These are phyloP conservation scores for Colletes gigas DNA, from an alignment of 1,140 invertebrate genomes.

Conservation along the genomic window DNA sequence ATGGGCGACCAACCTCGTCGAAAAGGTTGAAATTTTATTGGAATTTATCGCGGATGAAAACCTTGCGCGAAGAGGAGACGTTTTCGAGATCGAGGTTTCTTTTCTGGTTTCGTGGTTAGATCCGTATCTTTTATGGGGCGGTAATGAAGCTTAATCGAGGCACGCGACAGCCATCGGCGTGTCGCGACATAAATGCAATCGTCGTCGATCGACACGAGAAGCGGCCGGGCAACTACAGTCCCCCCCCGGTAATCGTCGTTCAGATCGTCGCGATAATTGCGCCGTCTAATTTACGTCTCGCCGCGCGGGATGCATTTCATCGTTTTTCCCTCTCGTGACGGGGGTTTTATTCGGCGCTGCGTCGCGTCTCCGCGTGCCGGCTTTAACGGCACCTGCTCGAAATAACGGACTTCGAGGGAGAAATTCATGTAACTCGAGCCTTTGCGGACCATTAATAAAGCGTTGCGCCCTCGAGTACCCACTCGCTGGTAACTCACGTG, in stretches of 20 bases:
- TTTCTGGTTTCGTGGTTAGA: neutral
- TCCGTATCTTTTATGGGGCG: neutral
- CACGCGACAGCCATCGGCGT: slow-evolving; percentile 16
- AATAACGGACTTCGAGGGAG: slow-evolving; percentile 59
- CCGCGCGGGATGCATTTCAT: neutral
- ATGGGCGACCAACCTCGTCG: too few species aligned
- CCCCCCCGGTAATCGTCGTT: slow-evolving; percentile 26
- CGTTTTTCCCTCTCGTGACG: neutral
- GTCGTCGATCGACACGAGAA: slow-evolving; percentile 19
- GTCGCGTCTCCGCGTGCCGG: slow-evolving; percentile 1
- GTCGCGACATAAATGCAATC: slow-evolving; percentile 9
- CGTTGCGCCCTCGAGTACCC: slow-evolving; percentile 25
- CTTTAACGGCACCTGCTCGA: slow-evolving; percentile 32
- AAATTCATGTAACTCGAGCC: slow-evolving; percentile 59
- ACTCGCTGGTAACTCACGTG: slow-evolving; percentile 46
- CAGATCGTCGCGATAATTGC: slow-evolving; percentile 33
- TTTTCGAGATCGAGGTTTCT: too few species aligned
- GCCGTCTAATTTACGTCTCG: slow-evolving; percentile 36
- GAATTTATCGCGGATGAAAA: too few species aligned
- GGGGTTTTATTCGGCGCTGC: neutral
- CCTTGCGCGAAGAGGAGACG: too few species aligned
- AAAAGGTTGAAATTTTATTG: too few species aligned
- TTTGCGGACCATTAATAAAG: slow-evolving; percentile 65
- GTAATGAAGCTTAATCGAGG: slow-evolving; percentile 19
- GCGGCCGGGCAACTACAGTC: neutral